Conservation (phyloP, 2,888 invertebrate species). For the Autographa gamma region DNA sequence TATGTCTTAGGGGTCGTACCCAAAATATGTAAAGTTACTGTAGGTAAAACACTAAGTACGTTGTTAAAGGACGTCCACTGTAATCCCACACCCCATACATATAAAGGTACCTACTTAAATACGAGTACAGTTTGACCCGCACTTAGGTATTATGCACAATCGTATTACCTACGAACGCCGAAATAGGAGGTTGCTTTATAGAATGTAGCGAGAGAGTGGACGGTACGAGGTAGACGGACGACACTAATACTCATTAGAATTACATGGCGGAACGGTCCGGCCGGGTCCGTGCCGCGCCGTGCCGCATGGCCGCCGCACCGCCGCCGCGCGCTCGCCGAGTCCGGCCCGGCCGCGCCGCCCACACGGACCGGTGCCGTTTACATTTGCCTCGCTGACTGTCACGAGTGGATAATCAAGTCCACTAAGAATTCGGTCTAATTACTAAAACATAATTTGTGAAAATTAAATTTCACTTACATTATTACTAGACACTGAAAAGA, state of each 20-base stretch:
- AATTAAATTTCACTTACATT: background rate
- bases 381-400: constrained; percentile 48
- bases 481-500: too few relatives aligned
- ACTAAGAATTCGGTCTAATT: constrained; percentile 25
- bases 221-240: constrained; percentile 73
- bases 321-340: constrained; percentile 31
- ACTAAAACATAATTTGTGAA: background rate
- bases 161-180: constrained; percentile 66
- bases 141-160: constrained; percentile 66
- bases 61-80: constrained; percentile 25
- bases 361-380: constrained; percentile 38
- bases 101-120: constrained; percentile 47
- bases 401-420: constrained; percentile 17
- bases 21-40: background rate
- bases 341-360: constrained; percentile 30
- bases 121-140: constrained; percentile 54
- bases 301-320: constrained; percentile 24
- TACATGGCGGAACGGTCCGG: constrained; percentile 83
- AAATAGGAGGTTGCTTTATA: constrained; percentile 68
- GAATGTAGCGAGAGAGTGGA: constrained; percentile 67
- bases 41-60: constrained; percentile 6
- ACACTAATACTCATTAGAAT: constrained; percentile 89
- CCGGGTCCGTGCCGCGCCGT: constrained; percentile 30
- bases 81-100: constrained; percentile 41
- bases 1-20: background rate